Conservation (phyloP, 2,113 vertebrate genomes). For the Dolichotis patagonum region DNA sequence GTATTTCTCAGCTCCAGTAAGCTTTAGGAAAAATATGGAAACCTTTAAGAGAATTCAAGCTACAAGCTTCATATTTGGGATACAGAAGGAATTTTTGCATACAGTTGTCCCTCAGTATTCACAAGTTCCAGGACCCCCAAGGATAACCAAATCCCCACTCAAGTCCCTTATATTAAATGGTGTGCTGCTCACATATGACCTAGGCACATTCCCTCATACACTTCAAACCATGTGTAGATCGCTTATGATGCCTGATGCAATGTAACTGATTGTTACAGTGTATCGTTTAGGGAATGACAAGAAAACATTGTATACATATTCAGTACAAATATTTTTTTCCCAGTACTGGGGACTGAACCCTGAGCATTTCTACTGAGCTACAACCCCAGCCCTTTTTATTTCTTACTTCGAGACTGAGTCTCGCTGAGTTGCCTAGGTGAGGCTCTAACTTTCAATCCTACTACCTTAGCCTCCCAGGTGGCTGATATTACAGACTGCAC, state of each 20-base stretch:
- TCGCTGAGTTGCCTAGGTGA: not conserved
- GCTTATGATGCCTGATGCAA: not conserved
- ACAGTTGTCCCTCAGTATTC: not conserved
- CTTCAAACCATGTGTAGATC: not conserved
- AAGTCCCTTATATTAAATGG: not conserved
- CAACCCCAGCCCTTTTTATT: not conserved
- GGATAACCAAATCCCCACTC: not conserved
- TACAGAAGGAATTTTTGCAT: not conserved
- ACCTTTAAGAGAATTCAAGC: not conserved
- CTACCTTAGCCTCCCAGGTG: not conserved
- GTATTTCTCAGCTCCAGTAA: not conserved
- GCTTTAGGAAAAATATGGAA: conserved; percentile 10
- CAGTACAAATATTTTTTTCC: not conserved
- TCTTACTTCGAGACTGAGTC: not conserved
- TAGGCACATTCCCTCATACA: not conserved
- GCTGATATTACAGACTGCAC: not conserved
- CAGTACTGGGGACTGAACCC: not conserved
- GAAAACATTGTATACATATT: not conserved
- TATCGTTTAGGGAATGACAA: not conserved
- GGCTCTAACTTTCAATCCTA: not conserved
- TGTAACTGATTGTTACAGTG: not conserved
- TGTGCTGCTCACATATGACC: not conserved
- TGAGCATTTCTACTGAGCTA: not conserved
- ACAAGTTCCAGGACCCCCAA: not conserved
- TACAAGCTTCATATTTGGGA: not conserved